phyloP scores from a whole-genome alignment of 2,888 invertebrate genomes.

The Sicus ferrugineus region DNA sequence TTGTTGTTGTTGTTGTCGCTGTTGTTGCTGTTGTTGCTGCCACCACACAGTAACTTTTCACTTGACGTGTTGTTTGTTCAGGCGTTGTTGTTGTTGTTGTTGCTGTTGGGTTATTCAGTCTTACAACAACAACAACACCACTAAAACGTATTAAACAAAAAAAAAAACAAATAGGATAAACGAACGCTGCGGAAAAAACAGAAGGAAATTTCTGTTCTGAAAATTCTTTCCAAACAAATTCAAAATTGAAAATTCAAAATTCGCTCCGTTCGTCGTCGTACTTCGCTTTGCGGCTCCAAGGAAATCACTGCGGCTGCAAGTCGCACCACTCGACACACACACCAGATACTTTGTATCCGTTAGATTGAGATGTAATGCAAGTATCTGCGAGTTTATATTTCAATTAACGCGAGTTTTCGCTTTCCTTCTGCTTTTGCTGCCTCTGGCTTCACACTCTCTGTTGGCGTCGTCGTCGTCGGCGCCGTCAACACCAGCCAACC shows the following conservation, averaged over 20 bases:
- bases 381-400: constrained; percentile 4
- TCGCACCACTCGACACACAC: neutral
- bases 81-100: constrained; percentile 13
- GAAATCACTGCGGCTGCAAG: neutral
- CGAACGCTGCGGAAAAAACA: no score
- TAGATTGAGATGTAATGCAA: neutral
- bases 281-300: neutral
- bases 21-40: constrained; percentile 9
- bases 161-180: no score
- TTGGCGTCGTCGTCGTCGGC: constrained; percentile 42
- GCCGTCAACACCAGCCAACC: constrained; percentile 47
- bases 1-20: constrained; percentile 11
- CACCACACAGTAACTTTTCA: constrained; percentile 13
- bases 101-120: neutral
- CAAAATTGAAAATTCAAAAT: neutral
- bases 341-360: neutral
- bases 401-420: constrained; percentile 1
- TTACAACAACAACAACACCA: neutral
- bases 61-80: constrained; percentile 1
- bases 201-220: no score
- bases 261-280: neutral
- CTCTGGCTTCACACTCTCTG: constrained; percentile 32
- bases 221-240: no score
- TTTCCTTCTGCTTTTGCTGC: constrained; percentile 7
- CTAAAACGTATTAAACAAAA: neutral